Evolutionary conservation across 2,113 vertebrate genomes (phyloP), one percentile per base, ranked within the genome.

Genomic region (Hiodon alosoides): DNA sequence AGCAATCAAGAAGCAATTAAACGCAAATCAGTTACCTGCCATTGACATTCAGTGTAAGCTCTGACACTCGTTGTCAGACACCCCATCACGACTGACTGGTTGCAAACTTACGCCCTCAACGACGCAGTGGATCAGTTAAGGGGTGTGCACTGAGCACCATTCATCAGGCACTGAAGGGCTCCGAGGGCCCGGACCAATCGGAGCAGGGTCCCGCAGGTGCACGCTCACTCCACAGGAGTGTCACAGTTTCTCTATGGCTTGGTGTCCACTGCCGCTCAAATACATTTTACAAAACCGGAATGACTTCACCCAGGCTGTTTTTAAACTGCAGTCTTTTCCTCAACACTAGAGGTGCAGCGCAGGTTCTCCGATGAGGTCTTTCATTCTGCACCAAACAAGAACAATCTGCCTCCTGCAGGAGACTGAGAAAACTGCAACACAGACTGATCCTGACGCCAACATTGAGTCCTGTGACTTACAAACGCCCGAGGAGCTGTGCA

Each of bases 351-450:
- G n/a, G 0, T 31, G 17, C 17, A 64, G 31, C 8, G 61, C 61
- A 64, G 61, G 61, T 31, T 5, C 7, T 52, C 67, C 47, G 69
- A 54, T 11, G 9, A 3, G n/a, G 7, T 47, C 6, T 5, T 5
- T 31, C 61, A 64, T 7, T 7, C n/a, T 8, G 7, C 31, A 5
- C 58, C 53, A 69, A 52, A 71, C 47, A 9, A 54, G 47, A 58
- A 11, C 10, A 14, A 58, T 46, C 6, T 13, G 53, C 69, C 69
- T n/a, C 69, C 53, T 70, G 10, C 53, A 57, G 69, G 69, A 71
- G 9, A 13, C 16, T 13, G n/a, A 58, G 16, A 17, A 7, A 10
- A 71, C 9, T 50, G 54, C 13, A 69, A 13, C 50, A 7, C 31
- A 8, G 11, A 50, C 46, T 7, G 4, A 52, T 50, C 11, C 46